Base-by-base conservation (phyloP, 2,888 invertebrate genomes). In the Andricus quercusramuli region DNA sequence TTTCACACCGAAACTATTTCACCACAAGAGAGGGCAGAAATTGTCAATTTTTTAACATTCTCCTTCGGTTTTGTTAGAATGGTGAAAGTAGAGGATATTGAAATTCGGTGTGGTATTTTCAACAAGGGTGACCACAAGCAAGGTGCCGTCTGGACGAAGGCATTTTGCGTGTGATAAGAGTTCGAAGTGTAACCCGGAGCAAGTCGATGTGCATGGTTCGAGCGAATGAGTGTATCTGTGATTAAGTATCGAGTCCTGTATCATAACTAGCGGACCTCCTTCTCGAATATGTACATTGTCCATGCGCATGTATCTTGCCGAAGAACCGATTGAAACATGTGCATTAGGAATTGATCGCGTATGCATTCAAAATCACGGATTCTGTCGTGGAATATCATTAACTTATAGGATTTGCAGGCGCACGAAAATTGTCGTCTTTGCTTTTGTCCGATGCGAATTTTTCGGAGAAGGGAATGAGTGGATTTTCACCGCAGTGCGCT, bases 201-300 rank as follows among this genome's bases (percentile, higher is more conserved):
- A 70, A 32, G 51, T 56, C 74, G 74, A 56, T 74, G 32, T 74
- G 74, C 51, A 74, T 74, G 74, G 32, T 56, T 74, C 32, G 85
- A 82, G 81, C 79, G 82, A 82, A 79, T 84, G 85, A 82, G 80
- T 83, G 84, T 83, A 85, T 85, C 83, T 84, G 87, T 83, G 83
- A 84, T 85, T 83, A 83, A 83, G 80, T 83, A 85, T 85, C 81
- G 85, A 86, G 84, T 83, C 85, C 84, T 86, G 85, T 86, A 88
- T 85, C 85, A 87, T 85, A 87, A 82, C 83, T 83, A 85, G 82
- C 77, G 84, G 84, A 86, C 88, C 88, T 87, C 85, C 85, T 84
- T 86, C 85, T 85, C 84, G 82, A 79, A 80, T 85, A 83, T 82
- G 83, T 84, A 83, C 83, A 74, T 80, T 82, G 83, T 84, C 83